Base-by-base conservation (phyloP, 2,888 invertebrate genomes). In the Xestoiulus laeticollis region DNA sequence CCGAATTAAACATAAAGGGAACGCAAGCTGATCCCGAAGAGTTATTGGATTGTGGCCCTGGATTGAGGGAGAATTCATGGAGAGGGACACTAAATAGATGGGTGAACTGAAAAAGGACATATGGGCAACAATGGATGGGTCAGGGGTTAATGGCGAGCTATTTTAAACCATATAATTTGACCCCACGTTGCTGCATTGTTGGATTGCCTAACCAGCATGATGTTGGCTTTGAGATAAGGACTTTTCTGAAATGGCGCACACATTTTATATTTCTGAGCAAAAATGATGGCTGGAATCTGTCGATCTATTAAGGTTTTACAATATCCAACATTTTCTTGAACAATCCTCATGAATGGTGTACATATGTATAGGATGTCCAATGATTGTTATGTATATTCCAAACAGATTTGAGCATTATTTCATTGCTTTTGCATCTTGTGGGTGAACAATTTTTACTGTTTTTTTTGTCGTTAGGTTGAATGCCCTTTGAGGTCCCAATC, bases 111-210 rank as follows among this genome's bases (percentile, higher is more conserved):
- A 8, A 59, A 59, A 19, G 59, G 59, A 59, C 59, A 59, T 59
- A n/a, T 59, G 59, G 59, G 1, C 59, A 59, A 59, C 59, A 59
- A 59, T 59, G 59, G n/a, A 3, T n/a, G 59, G 59, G n/a, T 59
- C 59, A 59, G 59, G 59, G 59, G 59, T 59, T 59, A 59, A 59
- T n/a, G n/a, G 59, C 59, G 59, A 59, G 59, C 59, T 59, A 59
- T 59, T 59, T 59, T 59, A 59, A 59, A 59, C 59, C 59, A n/a
- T 4, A 19, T 1, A 8, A 8, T 59, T 59, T 19, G 59, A 5
- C 59, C n/a, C 8, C 48, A 10, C 16, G 48, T 14, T 19, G 59
- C 59, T n/a, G 59, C n/a, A n/a, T n/a, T n/a, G n/a, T n/a, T n/a
- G n/a, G n/a, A n/a, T n/a, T n/a, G n/a, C n/a, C n/a, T n/a, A n/a